These are phyloP conservation scores for Macroteleia sp. DNA, from an alignment of 2,888 invertebrate genomes.

Conservation along the genomic window DNA sequence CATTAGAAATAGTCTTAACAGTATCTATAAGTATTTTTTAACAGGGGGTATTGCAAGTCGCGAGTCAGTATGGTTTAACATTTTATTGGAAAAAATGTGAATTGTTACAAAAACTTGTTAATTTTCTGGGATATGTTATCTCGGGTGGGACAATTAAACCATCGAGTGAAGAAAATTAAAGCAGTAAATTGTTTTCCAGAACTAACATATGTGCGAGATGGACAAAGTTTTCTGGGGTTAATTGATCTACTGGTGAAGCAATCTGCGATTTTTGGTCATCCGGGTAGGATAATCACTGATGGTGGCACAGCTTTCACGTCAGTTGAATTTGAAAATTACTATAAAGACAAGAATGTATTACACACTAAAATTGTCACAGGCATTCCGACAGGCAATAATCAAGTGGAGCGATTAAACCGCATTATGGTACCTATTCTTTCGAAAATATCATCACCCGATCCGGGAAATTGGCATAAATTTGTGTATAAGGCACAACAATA, in stretches of 20 bases:
- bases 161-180: not conserved
- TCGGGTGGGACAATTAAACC: not conserved
- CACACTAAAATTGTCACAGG: not conserved
- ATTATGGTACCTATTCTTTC: not conserved
- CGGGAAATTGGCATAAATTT: not conserved
- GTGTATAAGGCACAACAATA: not conserved
- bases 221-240: not conserved
- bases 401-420: not conserved
- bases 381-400: not conserved
- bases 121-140: not conserved
- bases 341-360: not conserved
- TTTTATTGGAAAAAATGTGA: not conserved
- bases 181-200: not conserved
- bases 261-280: not conserved
- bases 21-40: too few relatives aligned
- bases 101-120: not conserved
- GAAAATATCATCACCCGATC: not conserved
- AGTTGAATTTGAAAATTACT: not conserved
- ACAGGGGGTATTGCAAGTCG: too few relatives aligned
- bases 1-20: too few relatives aligned
- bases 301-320: not conserved
- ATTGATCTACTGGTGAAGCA: not conserved
- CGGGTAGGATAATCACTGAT: not conserved
- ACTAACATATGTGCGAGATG: not conserved
- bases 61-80: not conserved